These are phyloP conservation scores for Mus spretus DNA, from an alignment of 2,797 vertebrate species.

Conservation along the genomic window DNA sequence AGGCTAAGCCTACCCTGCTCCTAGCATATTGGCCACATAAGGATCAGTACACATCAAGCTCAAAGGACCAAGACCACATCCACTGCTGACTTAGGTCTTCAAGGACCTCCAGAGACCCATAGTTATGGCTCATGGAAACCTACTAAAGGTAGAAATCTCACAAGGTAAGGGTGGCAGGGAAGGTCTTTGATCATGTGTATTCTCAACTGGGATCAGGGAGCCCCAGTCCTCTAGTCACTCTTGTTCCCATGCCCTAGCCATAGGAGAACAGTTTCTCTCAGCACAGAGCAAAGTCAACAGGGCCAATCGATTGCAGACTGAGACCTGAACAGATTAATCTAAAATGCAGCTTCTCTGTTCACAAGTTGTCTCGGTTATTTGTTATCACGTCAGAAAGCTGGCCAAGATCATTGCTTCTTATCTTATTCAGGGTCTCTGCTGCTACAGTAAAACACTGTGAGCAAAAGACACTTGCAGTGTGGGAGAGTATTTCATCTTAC, in stretches of 20 bases:
- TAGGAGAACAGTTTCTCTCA: neutral
- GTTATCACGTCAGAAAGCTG: neutral
- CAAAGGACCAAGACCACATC: neutral
- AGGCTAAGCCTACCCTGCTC: neutral
- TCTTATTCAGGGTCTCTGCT: neutral
- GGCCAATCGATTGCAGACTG: neutral
- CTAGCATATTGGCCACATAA: neutral
- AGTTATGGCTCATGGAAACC: too few relatives aligned
- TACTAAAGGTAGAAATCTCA: neutral
- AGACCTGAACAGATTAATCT: neutral
- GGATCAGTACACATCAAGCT: neutral
- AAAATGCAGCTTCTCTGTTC: neutral
- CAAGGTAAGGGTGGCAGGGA: neutral
- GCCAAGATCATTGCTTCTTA: neutral
- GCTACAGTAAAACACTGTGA: neutral
- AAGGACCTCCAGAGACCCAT: neutral
- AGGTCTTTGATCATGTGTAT: neutral
- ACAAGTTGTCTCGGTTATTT: neutral
- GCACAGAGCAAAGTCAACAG: neutral
- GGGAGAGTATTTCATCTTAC: neutral
- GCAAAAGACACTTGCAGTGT: neutral
- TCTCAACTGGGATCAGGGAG: neutral
- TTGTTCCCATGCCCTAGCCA: neutral
- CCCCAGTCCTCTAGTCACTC: neutral
- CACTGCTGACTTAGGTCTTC: neutral